Evolutionary conservation across 2,888 invertebrate species (phyloP), one percentile per base, ranked within the genome.

Genomic region (Scelioninae gen. 2): DNA sequence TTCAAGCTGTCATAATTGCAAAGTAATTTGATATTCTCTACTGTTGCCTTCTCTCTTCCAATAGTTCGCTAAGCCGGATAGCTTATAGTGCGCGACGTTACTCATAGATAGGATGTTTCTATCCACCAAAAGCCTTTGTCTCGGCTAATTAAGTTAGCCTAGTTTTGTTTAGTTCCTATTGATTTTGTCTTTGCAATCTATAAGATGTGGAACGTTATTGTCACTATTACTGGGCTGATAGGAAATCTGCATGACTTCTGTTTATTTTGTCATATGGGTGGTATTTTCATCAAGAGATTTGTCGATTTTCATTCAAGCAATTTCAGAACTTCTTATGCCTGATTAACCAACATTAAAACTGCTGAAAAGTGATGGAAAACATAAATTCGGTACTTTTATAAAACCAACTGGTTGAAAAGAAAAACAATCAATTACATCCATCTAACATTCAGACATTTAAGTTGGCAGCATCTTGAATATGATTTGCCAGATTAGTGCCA

Each of bases 111-210:
- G 76, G 74, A 74, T 75, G 77, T 73, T 78, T 76, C 76, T 74
- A 72, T 73, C 74, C 72, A 68, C 64, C 76, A 68, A 80, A 78
- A 81, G 80, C 78, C 80, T 83, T 82, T 82, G 80, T 82, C 78
- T 72, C 78, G 67, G 41, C 82, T 83, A 83, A 83, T 83, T 82
- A 81, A 78, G 79, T 83, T 82, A 83, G 78, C 81, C 80, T 79
- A 80, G 77, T 82, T 64, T 52, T 52, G 71, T 48, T 71, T 58
- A 71, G 41, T 63, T 80, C 77, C 65, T 78, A 82, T 83, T 78
- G 83, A 83, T 81, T 80, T 75, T 71, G 71, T 78, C 75, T 74
- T 78, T 76, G 73, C 58, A 57, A 53, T 28, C 63, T 15, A 25
- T 50, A 46, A 64, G 64, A 45, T 25, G 28, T 13, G 28, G 53